Conservation (phyloP, 2,888 invertebrate species). For the Cryptosula pallasiana region DNA sequence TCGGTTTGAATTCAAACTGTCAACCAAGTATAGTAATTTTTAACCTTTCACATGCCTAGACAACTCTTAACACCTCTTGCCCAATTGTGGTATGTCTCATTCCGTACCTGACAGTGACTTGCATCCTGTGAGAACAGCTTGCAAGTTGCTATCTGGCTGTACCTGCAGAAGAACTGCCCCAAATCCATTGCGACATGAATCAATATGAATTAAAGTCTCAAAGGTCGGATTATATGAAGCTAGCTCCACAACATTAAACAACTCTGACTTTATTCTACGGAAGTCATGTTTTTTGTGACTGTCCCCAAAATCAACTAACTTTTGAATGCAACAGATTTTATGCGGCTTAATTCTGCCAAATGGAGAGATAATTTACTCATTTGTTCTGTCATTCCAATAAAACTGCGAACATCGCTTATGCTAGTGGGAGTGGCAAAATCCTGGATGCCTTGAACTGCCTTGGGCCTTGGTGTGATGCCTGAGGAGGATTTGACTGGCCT, state of each 20-base stretch:
- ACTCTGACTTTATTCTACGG: constrained; percentile 24
- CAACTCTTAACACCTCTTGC: constrained; percentile 30
- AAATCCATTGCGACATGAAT: constrained; percentile 27
- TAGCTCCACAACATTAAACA: constrained; percentile 19
- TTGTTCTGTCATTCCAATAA: constrained; percentile 29
- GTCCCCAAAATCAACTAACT: constrained; percentile 27
- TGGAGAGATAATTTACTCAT: constrained; percentile 28
- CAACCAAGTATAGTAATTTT: constrained; percentile 30
- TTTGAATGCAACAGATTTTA: constrained; percentile 26
- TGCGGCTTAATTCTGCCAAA: constrained; percentile 23
- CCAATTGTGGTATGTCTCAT: constrained; percentile 32
- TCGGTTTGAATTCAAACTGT: constrained; percentile 31
- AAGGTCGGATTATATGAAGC: constrained; percentile 27
- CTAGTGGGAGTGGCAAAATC: constrained; percentile 26
- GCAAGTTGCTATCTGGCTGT: neutral
- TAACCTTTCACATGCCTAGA: constrained; percentile 32
- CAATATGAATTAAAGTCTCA: constrained; percentile 23
- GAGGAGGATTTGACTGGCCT: neutral
- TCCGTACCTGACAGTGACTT: constrained; percentile 32
- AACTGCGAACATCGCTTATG: constrained; percentile 27
- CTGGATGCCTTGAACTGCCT: constrained; percentile 23
- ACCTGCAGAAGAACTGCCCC: constrained; percentile 29
- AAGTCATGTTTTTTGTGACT: constrained; percentile 26
- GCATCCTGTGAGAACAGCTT: constrained; percentile 32
- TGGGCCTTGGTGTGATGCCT: neutral